Evolutionary conservation across 2,888 invertebrate genomes (phyloP).

Genomic region (Candidula unifasciata): DNA sequence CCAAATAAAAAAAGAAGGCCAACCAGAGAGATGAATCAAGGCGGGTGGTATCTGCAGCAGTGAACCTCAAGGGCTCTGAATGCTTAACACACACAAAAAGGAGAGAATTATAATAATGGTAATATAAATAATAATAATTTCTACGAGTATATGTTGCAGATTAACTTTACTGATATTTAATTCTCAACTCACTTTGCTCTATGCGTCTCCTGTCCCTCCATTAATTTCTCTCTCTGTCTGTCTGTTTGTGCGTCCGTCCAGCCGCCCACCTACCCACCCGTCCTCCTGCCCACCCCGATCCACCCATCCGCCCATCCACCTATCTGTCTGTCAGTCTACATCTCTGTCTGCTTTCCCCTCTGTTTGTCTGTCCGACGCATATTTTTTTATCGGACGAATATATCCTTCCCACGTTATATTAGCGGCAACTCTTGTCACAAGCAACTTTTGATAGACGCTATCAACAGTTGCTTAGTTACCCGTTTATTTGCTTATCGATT

Average conservation of each 20-base stretch:
- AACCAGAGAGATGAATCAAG: no score
- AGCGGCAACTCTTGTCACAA: no score
- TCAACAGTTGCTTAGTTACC: not conserved
- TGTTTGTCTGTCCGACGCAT: constrained; percentile 27
- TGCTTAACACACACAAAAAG: no score
- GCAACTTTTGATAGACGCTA: no score
- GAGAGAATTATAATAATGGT: no score
- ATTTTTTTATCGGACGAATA: not conserved
- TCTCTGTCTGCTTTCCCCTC: not conserved
- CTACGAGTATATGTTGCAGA: no score
- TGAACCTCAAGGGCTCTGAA: no score
- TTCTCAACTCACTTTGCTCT: no score
- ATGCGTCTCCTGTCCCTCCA: not conserved
- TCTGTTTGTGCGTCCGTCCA: not conserved
- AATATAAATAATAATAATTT: no score
- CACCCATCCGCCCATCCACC: not conserved
- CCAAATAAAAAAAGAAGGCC: no score
- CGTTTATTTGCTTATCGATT: not conserved
- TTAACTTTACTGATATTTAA: no score
- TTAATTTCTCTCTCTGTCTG: not conserved
- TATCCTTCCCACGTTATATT: not conserved
- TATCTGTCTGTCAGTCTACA: not conserved
- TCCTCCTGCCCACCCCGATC: not conserved
- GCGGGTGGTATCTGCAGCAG: no score
- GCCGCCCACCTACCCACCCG: not conserved